Percentiles rank a stretch among this genome's conserved stretches.
Evolutionary conservation across 2,797 vertebrate genomes (phyloP).

Genomic region (Cephalopachus bancanus): DNA sequence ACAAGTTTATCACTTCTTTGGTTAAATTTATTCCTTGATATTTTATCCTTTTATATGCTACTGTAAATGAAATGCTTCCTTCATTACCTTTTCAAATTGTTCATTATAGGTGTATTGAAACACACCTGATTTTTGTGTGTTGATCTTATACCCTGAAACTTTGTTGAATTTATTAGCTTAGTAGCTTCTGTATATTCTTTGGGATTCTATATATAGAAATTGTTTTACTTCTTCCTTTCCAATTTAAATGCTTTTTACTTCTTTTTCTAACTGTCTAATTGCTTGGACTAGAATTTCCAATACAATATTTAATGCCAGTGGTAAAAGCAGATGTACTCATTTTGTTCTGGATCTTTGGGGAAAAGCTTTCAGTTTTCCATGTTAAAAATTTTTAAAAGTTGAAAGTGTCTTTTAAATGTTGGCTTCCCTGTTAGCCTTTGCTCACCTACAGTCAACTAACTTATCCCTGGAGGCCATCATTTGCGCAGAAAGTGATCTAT

Average conservation of each 20-base stretch:
- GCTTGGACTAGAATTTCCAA: not conserved
- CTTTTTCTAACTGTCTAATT: not conserved
- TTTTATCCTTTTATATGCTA: not conserved
- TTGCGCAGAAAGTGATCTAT: not conserved
- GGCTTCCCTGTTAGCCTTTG: not conserved
- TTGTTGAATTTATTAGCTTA: conserved; percentile 3
- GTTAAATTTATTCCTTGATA: not conserved
- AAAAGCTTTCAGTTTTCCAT: not conserved
- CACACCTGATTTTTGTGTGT: conserved; percentile 5
- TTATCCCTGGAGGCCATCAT: not conserved
- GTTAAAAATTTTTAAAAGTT: not conserved
- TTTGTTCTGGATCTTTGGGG: not conserved
- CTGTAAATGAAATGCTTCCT: not conserved
- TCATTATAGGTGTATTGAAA: not conserved
- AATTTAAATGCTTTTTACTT: not conserved
- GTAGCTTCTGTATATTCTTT: not conserved
- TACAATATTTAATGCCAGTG: not conserved
- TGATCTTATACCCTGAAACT: not conserved
- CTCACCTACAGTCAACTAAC: not conserved
- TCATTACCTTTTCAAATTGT: not conserved
- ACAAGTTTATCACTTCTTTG: not conserved
- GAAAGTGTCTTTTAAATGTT: conserved; percentile 24
- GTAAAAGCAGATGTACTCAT: not conserved
- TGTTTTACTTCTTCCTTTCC: conserved; percentile 36
- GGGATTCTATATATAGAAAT: not conserved